Percentiles rank a stretch among this genome's conserved stretches.
Evolutionary conservation across 2,888 invertebrate genomes (phyloP).

Genomic region (Aphodius granarius): DNA sequence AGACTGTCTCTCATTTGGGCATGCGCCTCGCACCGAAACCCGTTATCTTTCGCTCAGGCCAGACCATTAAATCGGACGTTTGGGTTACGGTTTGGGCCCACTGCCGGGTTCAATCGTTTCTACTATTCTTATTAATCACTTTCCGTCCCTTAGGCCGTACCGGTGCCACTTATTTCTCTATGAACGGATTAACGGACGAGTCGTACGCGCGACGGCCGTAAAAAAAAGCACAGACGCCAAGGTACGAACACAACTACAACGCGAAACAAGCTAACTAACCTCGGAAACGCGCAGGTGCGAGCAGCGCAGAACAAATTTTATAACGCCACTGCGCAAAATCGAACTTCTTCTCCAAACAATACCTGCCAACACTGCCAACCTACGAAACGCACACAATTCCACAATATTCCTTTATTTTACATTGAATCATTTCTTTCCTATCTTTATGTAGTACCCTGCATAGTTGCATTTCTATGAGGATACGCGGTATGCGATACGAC

Average conservation of each 20-base stretch:
- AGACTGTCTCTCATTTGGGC: slow-evolving; percentile 36
- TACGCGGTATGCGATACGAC: no score
- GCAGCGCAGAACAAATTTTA: no score
- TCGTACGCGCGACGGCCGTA: not conserved
- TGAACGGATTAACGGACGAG: not conserved
- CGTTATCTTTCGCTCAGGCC: slow-evolving; percentile 32
- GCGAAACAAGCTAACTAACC: slow-evolving; percentile 14
- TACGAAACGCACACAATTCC: not conserved
- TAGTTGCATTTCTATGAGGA: no score
- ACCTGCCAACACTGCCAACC: not conserved
- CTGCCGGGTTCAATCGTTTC: not conserved
- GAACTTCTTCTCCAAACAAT: not conserved
- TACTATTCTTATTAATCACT: not conserved
- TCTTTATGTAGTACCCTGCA: no score
- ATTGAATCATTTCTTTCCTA: no score
- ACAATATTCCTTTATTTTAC: no score
- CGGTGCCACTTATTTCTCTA: not conserved
- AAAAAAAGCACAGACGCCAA: slow-evolving; percentile 9
- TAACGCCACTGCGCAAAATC: not conserved
- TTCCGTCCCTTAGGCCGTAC: not conserved
- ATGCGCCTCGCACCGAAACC: slow-evolving; percentile 37
- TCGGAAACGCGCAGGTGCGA: slow-evolving; percentile 25
- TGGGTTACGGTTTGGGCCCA: not conserved
- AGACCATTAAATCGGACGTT: not conserved
- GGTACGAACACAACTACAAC: not conserved